These are phyloP conservation scores for Porites rus DNA, from an alignment of 92 coral and sea anemone genomes.

Conservation along the genomic window DNA sequence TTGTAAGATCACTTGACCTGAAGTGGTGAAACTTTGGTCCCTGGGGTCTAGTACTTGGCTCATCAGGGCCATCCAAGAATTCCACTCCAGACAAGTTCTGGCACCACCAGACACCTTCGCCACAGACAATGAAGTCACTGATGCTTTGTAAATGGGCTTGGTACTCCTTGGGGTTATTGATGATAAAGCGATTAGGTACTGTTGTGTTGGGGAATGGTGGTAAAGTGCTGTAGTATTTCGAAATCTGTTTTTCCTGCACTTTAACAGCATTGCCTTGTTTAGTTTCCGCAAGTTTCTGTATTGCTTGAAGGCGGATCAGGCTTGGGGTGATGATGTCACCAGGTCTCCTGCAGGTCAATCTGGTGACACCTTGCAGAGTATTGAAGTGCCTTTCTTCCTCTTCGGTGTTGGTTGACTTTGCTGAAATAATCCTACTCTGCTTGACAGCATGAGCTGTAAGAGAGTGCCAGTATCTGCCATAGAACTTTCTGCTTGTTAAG, in stretches of 20 bases:
- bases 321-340: conserved; percentile 13
- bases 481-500: conserved; percentile 43
- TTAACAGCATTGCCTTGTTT: conserved; percentile 39
- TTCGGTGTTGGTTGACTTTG: conserved; percentile 44
- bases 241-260: conserved; percentile 39
- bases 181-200: conserved; percentile 35
- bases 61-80: conserved; percentile 37
- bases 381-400: conserved; percentile 28
- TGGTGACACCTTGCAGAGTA: conserved; percentile 41
- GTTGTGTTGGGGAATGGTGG: conserved; percentile 50
- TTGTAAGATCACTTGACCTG: too few relatives aligned
- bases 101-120: conserved; percentile 46
- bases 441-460: conserved; percentile 53
- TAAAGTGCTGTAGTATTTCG: conserved; percentile 42
- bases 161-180: conserved; percentile 37
- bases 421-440: conserved; percentile 53
- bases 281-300: conserved; percentile 28
- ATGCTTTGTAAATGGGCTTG: conserved; percentile 53
- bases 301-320: conserved; percentile 44
- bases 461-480: conserved; percentile 57
- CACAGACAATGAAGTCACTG: conserved; percentile 57
- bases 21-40: too few relatives aligned
- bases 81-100: conserved; percentile 17
- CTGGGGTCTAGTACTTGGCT: neutral
- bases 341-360: conserved; percentile 31